A percentile compares a stretch with the other conserved stretches of the same genome.
Conservation (phyloP, 2,888 invertebrate species). For the Camptogramma bilineatum region DNA sequence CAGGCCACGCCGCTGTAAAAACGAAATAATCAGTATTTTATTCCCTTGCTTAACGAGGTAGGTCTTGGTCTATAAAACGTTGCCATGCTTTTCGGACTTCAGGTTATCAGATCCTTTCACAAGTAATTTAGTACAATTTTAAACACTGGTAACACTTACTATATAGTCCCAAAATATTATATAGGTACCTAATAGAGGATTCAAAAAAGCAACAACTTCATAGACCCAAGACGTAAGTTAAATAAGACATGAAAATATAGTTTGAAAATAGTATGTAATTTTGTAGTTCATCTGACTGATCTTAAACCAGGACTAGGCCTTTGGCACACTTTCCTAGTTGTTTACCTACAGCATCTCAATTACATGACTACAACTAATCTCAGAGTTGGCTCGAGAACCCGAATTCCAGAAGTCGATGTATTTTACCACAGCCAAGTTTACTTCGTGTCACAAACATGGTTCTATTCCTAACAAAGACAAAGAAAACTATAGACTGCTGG, state of each 20-base stretch:
- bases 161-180: too few relatives aligned
- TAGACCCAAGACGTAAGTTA: too few relatives aligned
- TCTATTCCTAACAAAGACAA: background rate
- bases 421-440: slow-evolving; percentile 29
- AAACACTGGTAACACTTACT: too few relatives aligned
- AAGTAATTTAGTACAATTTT: too few relatives aligned
- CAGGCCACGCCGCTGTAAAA: slow-evolving; percentile 34
- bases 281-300: too few relatives aligned
- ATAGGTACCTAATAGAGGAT: too few relatives aligned
- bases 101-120: too few relatives aligned
- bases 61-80: slow-evolving; percentile 1
- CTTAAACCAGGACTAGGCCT: too few relatives aligned
- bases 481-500: too few relatives aligned
- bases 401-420: slow-evolving; percentile 28
- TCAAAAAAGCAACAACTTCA: too few relatives aligned
- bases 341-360: slow-evolving; percentile 11
- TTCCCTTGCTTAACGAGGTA: slow-evolving; percentile 9
- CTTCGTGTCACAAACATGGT: background rate
- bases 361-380: slow-evolving; percentile 31
- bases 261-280: too few relatives aligned
- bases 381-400: slow-evolving; percentile 29
- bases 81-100: slow-evolving; percentile 1
- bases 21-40: slow-evolving; percentile 30
- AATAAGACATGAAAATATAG: too few relatives aligned
- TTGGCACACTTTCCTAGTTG: background rate